Conservation (phyloP, 2,797 vertebrate species). For the Halcyon leucocephala region DNA sequence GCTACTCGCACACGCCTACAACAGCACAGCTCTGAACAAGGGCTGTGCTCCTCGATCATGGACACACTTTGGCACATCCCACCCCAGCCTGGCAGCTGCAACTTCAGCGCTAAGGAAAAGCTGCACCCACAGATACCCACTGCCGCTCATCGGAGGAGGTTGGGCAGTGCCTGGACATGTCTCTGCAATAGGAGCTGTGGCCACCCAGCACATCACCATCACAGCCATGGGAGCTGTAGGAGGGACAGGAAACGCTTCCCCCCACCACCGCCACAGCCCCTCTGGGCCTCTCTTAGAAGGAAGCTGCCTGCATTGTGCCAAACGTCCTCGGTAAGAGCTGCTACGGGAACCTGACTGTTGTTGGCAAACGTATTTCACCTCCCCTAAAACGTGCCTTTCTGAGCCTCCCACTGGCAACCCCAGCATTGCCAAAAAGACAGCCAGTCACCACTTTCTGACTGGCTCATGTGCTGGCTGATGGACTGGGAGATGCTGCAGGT, state of each 20-base stretch:
- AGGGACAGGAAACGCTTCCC: neutral
- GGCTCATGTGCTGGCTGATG: neutral
- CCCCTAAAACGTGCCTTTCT: neutral
- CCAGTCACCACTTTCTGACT: neutral
- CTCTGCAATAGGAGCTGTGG: fast-evolving
- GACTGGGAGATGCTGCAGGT: neutral
- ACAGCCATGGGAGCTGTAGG: fast-evolving
- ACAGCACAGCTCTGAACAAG: fast-evolving
- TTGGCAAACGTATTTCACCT: fast-evolving
- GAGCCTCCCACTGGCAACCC: fast-evolving
- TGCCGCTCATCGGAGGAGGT: fast-evolving
- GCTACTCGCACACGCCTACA: fast-evolving
- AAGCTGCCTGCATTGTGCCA: neutral
- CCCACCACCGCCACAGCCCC: neutral
- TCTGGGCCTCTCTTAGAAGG: neutral
- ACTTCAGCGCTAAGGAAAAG: neutral
- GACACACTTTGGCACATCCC: neutral
- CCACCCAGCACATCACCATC: neutral
- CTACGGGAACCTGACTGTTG: neutral
- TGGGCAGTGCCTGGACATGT: fast-evolving
- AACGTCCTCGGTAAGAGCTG: neutral
- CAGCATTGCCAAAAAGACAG: neutral
- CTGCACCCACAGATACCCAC: too few species aligned
- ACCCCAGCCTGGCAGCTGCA: neutral
- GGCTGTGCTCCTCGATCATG: neutral